A percentile compares a stretch with the other conserved stretches of the same genome.
These are phyloP conservation scores for Rallus crepitans DNA, from an alignment of 2,797 vertebrate species.

Conservation along the genomic window DNA sequence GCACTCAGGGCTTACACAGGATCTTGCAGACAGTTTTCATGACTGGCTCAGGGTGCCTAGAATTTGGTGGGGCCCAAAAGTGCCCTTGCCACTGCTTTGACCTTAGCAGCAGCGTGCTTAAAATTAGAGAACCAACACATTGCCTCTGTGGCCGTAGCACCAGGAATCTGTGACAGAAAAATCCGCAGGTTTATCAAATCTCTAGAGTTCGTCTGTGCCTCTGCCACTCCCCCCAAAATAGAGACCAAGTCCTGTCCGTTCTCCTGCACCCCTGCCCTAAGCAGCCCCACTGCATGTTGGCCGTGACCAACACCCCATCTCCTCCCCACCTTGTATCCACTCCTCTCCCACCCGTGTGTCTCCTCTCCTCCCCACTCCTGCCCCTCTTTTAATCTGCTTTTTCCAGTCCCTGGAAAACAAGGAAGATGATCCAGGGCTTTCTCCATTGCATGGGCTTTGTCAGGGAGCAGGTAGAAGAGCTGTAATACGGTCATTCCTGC, in stretches of 20 bases:
- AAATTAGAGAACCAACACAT: neutral
- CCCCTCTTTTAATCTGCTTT: neutral
- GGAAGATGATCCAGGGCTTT: neutral
- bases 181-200: neutral
- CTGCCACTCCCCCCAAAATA: neutral
- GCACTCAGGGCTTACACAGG: neutral
- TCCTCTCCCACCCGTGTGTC: accelerated
- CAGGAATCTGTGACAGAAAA: neutral
- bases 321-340: neutral
- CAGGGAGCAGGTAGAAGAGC: neutral
- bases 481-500: neutral
- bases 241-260: neutral
- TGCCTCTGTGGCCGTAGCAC: neutral
- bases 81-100: neutral
- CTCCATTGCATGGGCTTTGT: neutral
- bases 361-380: neutral
- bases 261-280: neutral
- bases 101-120: neutral
- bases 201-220: neutral
- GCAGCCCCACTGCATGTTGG: accelerated
- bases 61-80: neutral
- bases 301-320: neutral
- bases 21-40: accelerated
- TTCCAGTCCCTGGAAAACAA: neutral
- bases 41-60: neutral